These are phyloP conservation scores for Cataglyphis albicans DNA, from an alignment of 2,888 invertebrate species.

Conservation along the genomic window DNA sequence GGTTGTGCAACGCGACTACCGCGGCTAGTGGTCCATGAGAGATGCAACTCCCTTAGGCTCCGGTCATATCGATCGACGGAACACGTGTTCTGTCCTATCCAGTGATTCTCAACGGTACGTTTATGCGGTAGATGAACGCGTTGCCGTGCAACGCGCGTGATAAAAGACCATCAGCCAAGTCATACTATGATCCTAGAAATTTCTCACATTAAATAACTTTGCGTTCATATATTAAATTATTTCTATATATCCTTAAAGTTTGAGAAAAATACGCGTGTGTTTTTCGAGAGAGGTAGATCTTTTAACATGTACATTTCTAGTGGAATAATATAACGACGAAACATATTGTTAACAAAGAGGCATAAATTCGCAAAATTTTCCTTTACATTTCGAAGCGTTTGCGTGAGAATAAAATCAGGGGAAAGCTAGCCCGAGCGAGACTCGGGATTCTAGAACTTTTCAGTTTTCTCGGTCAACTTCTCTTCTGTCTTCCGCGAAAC, in stretches of 20 bases:
- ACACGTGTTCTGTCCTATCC: conserved; percentile 78
- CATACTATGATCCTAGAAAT: neutral
- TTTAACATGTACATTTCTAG: neutral
- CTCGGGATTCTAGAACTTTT: conserved; percentile 65
- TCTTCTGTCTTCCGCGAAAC: conserved; percentile 51
- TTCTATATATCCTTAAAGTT: neutral
- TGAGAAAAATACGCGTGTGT: neutral
- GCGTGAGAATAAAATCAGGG: conserved; percentile 70
- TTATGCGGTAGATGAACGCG: conserved; percentile 25
- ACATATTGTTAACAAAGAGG: neutral
- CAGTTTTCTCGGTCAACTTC: conserved; percentile 64
- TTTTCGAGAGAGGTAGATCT: neutral
- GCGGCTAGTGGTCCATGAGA: conserved; percentile 65
- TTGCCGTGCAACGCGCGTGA: conserved; percentile 16
- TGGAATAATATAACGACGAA: neutral
- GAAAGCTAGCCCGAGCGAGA: conserved; percentile 67
- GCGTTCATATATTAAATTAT: neutral
- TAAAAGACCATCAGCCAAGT: neutral
- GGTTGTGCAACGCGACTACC: conserved; percentile 55
- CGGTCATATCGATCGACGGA: conserved; percentile 78
- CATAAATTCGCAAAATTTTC: neutral
- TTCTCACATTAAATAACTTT: neutral
- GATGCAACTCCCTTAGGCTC: conserved; percentile 72
- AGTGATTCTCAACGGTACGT: conserved; percentile 73
- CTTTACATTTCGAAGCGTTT: conserved; percentile 36